These are phyloP conservation scores for Otus sunia DNA, from an alignment of 2,113 vertebrate genomes.

Conservation along the genomic window DNA sequence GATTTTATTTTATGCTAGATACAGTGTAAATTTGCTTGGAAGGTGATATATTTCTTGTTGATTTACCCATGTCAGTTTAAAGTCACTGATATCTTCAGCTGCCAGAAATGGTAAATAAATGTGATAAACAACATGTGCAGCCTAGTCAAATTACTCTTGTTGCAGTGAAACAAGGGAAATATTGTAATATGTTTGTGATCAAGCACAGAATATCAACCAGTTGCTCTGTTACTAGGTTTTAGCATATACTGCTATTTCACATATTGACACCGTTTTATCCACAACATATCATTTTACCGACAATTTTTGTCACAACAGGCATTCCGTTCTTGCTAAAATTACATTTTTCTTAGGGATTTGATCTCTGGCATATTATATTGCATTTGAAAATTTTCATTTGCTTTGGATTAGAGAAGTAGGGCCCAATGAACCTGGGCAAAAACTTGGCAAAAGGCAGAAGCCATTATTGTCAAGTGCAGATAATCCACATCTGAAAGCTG, in stretches of 20 bases:
- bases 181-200: neutral
- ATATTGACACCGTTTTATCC: neutral
- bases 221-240: neutral
- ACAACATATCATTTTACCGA: neutral
- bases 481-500: conserved; percentile 9
- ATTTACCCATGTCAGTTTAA: neutral
- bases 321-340: neutral
- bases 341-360: neutral
- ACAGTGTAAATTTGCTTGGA: neutral
- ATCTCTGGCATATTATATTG: neutral
- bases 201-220: neutral
- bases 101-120: conserved; percentile 3
- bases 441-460: neutral
- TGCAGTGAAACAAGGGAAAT: neutral
- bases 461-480: neutral
- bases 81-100: neutral
- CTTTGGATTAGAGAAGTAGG: neutral
- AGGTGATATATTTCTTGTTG: neutral
- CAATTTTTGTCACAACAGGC: neutral
- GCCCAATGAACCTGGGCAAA: neutral
- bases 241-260: neutral
- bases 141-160: neutral
- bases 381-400: neutral
- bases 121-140: neutral
- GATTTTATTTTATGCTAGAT: neutral